phyloP scores from a whole-genome alignment of 2,888 invertebrate genomes.

The Drosophila austrosaltans region DNA sequence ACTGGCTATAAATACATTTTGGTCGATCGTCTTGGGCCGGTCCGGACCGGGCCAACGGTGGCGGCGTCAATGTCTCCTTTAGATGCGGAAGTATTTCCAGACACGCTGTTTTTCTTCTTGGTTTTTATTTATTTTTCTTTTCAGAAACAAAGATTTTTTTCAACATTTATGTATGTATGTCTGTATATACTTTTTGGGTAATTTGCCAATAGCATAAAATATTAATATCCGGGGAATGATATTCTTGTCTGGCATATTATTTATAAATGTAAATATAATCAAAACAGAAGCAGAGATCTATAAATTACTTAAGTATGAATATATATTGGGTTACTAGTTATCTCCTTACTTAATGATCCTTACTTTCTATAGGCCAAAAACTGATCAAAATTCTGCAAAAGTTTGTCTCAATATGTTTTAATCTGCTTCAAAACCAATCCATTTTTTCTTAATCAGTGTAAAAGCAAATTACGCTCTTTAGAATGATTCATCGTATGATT shows the following conservation, averaged over 20 bases:
- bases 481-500: too few species aligned
- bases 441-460: too few species aligned
- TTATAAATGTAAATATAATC: neutral
- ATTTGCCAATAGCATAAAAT: slow-evolving; percentile 70
- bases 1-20: slow-evolving; percentile 27
- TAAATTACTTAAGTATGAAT: neutral
- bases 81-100: slow-evolving; percentile 78
- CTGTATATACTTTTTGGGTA: slow-evolving; percentile 57
- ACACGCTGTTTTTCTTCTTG: slow-evolving; percentile 40
- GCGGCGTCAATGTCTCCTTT: slow-evolving; percentile 51
- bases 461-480: too few species aligned
- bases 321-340: neutral
- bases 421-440: too few species aligned
- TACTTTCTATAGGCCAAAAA: too few species aligned
- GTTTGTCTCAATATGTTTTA: too few species aligned
- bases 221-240: slow-evolving; percentile 39
- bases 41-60: slow-evolving; percentile 14
- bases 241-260: slow-evolving; percentile 14
- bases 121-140: neutral
- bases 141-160: neutral
- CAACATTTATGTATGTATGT: slow-evolving; percentile 22
- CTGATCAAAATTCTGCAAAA: too few species aligned
- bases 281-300: neutral
- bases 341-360: too few species aligned
- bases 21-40: slow-evolving; percentile 10